phyloP scores from a whole-genome alignment of 2,797 vertebrate genomes.

The Neosilurus hyrtlii region DNA sequence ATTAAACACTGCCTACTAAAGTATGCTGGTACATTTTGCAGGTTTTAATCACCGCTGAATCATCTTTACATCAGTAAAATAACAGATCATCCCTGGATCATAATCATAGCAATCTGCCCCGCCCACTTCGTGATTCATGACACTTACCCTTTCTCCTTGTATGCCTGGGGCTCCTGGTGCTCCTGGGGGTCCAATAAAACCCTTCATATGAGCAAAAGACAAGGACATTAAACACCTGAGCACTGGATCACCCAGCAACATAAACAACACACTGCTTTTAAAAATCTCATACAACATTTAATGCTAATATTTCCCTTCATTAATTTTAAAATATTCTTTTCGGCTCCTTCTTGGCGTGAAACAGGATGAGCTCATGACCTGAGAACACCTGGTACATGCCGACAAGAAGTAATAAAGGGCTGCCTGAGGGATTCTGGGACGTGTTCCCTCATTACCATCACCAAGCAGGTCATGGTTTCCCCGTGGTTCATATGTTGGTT shows the following conservation, averaged over 20 bases:
- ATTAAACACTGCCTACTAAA: too few species aligned
- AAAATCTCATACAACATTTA: too few species aligned
- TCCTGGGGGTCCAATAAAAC: conserved; percentile 93
- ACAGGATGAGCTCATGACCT: neutral
- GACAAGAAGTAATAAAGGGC: neutral
- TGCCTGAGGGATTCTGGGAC: conserved; percentile 27
- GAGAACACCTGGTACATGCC: neutral
- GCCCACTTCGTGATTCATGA: neutral
- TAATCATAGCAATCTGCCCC: neutral
- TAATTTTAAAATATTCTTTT: neutral
- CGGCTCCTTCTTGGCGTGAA: neutral
- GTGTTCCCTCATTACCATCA: neutral
- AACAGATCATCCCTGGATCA: neutral
- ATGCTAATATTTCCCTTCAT: neutral
- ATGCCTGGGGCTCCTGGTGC: conserved; percentile 82
- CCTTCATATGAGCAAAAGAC: conserved; percentile 60
- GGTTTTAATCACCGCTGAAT: neutral
- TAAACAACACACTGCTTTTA: neutral
- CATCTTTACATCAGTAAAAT: neutral
- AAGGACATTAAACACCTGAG: neutral
- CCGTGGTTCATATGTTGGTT: too few species aligned
- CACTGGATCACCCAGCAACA: neutral
- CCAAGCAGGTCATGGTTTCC: too few species aligned
- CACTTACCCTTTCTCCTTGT: conserved; percentile 89
- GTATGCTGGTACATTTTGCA: neutral